These are phyloP conservation scores for Trichoplax adhaerens DNA, from an alignment of 37 sponge, comb jelly and placozoan species.

Conservation along the genomic window DNA sequence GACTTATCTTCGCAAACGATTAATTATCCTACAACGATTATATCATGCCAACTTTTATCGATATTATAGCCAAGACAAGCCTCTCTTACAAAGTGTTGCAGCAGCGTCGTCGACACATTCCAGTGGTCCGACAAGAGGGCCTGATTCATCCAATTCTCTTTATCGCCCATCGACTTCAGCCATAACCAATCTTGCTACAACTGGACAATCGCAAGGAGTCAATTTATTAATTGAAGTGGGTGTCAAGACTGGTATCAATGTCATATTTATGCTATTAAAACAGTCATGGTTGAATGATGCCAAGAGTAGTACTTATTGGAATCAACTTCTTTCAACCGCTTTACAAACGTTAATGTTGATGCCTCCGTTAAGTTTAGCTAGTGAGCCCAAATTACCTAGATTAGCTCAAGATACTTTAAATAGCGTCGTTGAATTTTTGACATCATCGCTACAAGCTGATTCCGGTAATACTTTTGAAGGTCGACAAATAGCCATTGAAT, in stretches of 20 bases:
- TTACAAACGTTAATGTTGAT: conserved; percentile 6
- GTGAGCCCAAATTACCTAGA: conserved; percentile 13
- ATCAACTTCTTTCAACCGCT: conserved; percentile 21
- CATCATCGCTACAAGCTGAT: conserved; percentile 18
- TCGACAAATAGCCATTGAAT: conserved; percentile 42
- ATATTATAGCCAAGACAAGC: too few relatives aligned
- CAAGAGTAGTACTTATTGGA: too few relatives aligned
- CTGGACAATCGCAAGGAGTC: too few relatives aligned
- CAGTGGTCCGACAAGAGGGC: too few relatives aligned
- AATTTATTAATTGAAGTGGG: conserved; percentile 54
- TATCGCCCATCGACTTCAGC: too few relatives aligned
- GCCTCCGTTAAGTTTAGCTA: conserved; percentile 10
- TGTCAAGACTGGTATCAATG: conserved; percentile 33
- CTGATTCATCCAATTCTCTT: too few relatives aligned
- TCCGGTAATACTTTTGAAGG: conserved; percentile 24
- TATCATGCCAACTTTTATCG: too few relatives aligned
- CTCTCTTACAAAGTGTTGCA: too few relatives aligned
- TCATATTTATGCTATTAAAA: conserved; percentile 60
- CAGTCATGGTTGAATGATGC: conserved; percentile 35
- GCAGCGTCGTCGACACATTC: too few relatives aligned
- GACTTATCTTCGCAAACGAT: too few relatives aligned
- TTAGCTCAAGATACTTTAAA: conserved; percentile 3
- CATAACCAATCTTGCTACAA: too few relatives aligned
- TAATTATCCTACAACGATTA: too few relatives aligned
- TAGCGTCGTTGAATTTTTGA: conserved; percentile 23